These are phyloP conservation scores for Lagopus leucura DNA, from an alignment of 2,113 vertebrate species.

Conservation along the genomic window DNA sequence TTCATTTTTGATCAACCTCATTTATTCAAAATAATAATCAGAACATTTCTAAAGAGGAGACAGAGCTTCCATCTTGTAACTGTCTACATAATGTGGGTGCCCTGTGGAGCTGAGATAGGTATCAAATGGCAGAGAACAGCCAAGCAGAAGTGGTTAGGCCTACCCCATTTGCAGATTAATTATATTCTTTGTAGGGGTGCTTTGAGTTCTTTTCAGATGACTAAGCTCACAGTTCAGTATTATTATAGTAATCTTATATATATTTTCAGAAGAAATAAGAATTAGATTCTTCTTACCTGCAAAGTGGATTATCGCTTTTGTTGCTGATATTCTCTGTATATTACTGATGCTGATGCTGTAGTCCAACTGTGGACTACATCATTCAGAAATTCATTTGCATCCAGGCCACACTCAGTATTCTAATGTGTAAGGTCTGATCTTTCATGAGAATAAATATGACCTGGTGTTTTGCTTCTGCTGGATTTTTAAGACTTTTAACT, in stretches of 20 bases:
- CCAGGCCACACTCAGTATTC: neutral
- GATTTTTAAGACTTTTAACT: neutral
- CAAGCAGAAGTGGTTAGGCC: neutral
- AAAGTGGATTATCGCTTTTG: neutral
- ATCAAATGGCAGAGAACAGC: neutral
- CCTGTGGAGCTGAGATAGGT: neutral
- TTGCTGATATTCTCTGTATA: neutral
- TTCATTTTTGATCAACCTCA: constrained; percentile 1
- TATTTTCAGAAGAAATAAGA: neutral
- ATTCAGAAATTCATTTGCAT: neutral
- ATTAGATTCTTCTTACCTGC: rapidly evolving
- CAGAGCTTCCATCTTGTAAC: neutral
- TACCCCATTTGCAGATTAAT: constrained; percentile 30
- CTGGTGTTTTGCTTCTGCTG: neutral
- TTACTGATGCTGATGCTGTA: neutral
- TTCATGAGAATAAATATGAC: neutral
- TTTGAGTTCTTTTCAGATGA: constrained; percentile 31
- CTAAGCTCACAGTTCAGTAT: constrained; percentile 11
- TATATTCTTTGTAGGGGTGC: constrained; percentile 26
- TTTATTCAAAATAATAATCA: constrained; percentile 11
- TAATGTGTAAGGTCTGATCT: neutral
- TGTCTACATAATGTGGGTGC: neutral
- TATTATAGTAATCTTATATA: neutral
- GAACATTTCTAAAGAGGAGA: neutral
- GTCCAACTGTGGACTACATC: rapidly evolving